Evolutionary conservation across 1,140 invertebrate species (phyloP), one percentile per base, ranked within the genome.

Genomic region (Hycleus phaleratus): DNA sequence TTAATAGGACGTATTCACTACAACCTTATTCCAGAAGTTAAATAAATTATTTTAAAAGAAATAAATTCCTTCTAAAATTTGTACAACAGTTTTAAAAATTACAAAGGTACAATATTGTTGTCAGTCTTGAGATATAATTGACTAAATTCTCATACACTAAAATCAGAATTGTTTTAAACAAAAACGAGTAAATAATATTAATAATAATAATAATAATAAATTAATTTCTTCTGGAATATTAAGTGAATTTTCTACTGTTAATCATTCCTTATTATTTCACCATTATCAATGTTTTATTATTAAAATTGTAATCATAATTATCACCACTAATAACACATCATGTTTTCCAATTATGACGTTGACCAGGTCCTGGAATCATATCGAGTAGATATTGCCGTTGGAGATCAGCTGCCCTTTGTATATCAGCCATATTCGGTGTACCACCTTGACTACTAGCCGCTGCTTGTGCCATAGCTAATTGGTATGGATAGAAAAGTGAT

Each of bases 331-430:
- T 59, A 48, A 58, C 58, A 64, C 64, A 73, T 74, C 72, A 74
- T 69, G 72, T 74, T 59, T 74, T 74, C 72, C 72, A 74, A 56
- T 74, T 74, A 61, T 74, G 72, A 38, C 71, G 69, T 52, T 71
- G 68, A 38, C 68, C 69, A 11, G 69, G 62, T 26, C 67, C 76
- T 38, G 81, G 91, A 66, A 97, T 95, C 91, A 97, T 95, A 73
- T 98, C 94, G 26, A 97, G 81, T 60, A 98, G 80, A 81, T 96
- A 97, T 77, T 97, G 94, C 46, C 94, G 82, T 75, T 98, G 95
- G 44, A 96, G 76, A 71, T 97, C 93, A 10, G 87, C 87, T 46
- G 89, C 86, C 65, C 88, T 79, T 72, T 90, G 89, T 64, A 91
- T 77, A 56, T 91, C 89, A 0, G 83, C 85, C 60, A 85, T 71